Base-by-base conservation (phyloP, 2,113 vertebrate genomes). In the Felis chaus region DNA sequence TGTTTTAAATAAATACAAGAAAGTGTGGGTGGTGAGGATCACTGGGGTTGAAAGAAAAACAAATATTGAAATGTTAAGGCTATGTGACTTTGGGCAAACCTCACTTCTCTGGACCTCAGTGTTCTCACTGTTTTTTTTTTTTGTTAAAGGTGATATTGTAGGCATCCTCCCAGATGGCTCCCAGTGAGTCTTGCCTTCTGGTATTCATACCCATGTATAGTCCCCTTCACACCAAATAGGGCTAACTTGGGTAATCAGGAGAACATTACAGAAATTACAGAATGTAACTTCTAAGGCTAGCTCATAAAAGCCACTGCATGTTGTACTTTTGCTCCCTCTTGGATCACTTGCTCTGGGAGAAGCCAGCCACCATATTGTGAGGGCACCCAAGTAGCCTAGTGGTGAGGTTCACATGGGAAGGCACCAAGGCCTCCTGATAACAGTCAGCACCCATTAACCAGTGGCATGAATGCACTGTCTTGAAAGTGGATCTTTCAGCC, bases 1-100 rank as follows among this genome's bases (percentile, higher is more conserved):
- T 94, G 53, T 95, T 96, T 93, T 80, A 94, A 94, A 92, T 79
- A 95, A 81, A 89, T 80, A 84, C 53, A 92, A 84, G 57, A 96
- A 92, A 87, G 45, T 80, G 50, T 94, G 88, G 90, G 31, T 96
- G 80, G 31, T 79, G 48, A 82, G n/a, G 68, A 87, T 92, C 29
- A 29, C 48, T 41, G 84, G 53, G 66, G 31, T 85, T 63, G 48
- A 96, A 97, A 93, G 79, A 18, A 95, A 95, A 95, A 84, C 74
- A 94, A 74, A 94, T 48, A 66, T 23, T 95, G 53, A 86, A 94
- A 88, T 89, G 33, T 84, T 91, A 92, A n/a, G 33, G 41, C 45
- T 96, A 4, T 57, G 79, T 79, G 80, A 83, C 50, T 74, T 89
- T 66, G 50, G 66, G 78, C 25, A 88, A 94, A 90, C 4, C 53